Base-by-base conservation (phyloP, 2,888 invertebrate genomes). In the Rhyacophila evoluta region DNA sequence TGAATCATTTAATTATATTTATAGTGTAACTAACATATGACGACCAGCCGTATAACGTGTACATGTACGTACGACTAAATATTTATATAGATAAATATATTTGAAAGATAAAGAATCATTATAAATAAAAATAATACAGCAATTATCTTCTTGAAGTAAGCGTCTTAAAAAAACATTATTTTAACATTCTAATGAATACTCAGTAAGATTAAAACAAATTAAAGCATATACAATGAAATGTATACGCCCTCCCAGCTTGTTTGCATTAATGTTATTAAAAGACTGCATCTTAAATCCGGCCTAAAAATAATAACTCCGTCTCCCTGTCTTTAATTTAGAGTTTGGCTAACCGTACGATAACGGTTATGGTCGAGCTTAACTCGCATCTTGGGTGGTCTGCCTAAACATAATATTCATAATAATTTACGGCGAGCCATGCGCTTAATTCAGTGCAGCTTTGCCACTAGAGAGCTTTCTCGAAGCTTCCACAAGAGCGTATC, bases 391-490 rank as follows among this genome's bases (percentile, higher is more conserved):
- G 75, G 75, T 75, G 75, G 75, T 33, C 75, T 37, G 15, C 69
- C 68, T 19, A 55, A 55, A 38, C 74, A 41, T 25, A 29, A 41
- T 72, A 72, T 77, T 72, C 55, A 71, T 77, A 72, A 77, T 77
- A 77, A 77, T 72, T 77, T 77, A 77, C 75, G 38, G 19, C 69
- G 19, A 55, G 37, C 67, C 36, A 29, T 37, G 68, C 28, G 68
- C 75, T 75, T 75, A 75, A 75, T 75, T 75, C 75, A 67, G 12
- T 28, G 37, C 75, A 67, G 75, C 75, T 75, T 67, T 75, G 67
- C 29, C 11, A n/a, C 68, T 8, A 33, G 29, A 15, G 27, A 68
- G 68, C 25, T 72, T 37, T 72, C n/a, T 10, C 12, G 28, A 28
- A 69, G 33, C 33, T 33, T 69, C 69, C 69, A n/a, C 28, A 69